These are phyloP conservation scores for Phrynocephalus forsythii DNA, from an alignment of 2,797 vertebrate genomes.

Conservation along the genomic window DNA sequence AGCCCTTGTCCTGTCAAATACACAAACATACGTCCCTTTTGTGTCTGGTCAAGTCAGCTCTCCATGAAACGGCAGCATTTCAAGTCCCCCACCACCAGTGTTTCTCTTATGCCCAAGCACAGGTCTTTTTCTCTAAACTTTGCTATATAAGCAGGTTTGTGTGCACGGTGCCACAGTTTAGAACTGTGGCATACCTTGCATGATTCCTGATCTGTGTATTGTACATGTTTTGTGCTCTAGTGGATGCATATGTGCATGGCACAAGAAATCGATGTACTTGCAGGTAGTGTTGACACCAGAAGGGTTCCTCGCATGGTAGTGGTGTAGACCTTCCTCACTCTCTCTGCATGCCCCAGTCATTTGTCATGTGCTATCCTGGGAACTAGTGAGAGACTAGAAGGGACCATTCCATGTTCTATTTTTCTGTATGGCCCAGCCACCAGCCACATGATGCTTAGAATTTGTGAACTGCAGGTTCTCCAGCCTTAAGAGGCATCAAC, in stretches of 20 bases:
- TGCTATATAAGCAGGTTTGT: not conserved
- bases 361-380: not conserved
- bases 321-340: no score
- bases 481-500: not conserved
- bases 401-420: rapidly evolving
- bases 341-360: not conserved
- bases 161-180: not conserved
- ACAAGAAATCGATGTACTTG: no score
- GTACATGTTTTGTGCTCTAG: not conserved
- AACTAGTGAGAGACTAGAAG: rapidly evolving
- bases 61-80: not conserved
- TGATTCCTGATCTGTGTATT: not conserved
- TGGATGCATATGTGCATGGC: not conserved
- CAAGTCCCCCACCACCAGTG: constrained; percentile 22
- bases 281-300: not conserved
- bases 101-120: rapidly evolving
- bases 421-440: not conserved
- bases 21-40: not conserved
- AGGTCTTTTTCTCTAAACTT: not conserved
- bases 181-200: not conserved
- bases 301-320: not conserved
- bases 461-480: constrained; percentile 39
- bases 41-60: constrained; percentile 54
- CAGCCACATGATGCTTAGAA: rapidly evolving
- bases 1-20: not conserved